A percentile compares a stretch with the other conserved stretches of the same genome.
Evolutionary conservation across 2,888 invertebrate species (phyloP).

Genomic region (Tetragonula carbonaria): DNA sequence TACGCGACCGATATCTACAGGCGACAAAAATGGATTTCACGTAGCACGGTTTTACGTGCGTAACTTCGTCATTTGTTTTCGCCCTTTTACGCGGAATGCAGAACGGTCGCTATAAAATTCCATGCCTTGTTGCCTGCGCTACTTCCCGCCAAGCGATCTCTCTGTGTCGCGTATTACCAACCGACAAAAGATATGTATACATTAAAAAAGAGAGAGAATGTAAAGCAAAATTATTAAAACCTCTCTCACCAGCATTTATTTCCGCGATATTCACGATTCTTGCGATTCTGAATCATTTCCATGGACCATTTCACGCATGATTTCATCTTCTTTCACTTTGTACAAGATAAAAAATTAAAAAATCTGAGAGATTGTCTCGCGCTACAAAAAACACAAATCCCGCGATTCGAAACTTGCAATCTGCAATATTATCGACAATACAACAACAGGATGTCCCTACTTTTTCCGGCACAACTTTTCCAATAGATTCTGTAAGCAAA

Average conservation of each 20-base stretch:
- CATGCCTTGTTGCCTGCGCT: not conserved
- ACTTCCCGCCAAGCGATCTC: not conserved
- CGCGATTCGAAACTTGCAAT: not conserved
- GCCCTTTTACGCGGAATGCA: not conserved
- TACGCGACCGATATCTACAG: not conserved
- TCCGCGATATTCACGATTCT: too few species aligned
- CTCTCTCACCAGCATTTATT: not conserved
- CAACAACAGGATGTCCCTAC: too few species aligned
- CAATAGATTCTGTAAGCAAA: too few species aligned
- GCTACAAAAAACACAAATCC: not conserved
- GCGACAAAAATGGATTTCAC: constrained; percentile 24
- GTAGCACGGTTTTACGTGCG: constrained; percentile 16
- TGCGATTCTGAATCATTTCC: too few species aligned
- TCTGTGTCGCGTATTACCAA: not conserved
- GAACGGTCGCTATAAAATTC: not conserved
- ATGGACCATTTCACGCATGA: too few species aligned
- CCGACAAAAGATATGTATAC: not conserved
- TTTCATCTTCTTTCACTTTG: too few species aligned
- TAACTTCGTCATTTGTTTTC: constrained; percentile 16
- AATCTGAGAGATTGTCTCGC: too few species aligned
- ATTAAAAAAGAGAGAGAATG: not conserved
- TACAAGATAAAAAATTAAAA: too few species aligned
- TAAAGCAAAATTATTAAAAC: not conserved
- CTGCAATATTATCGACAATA: not conserved
- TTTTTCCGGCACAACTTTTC: too few species aligned